phyloP scores from a whole-genome alignment of 2,888 invertebrate species.

The Congeria kusceri region DNA sequence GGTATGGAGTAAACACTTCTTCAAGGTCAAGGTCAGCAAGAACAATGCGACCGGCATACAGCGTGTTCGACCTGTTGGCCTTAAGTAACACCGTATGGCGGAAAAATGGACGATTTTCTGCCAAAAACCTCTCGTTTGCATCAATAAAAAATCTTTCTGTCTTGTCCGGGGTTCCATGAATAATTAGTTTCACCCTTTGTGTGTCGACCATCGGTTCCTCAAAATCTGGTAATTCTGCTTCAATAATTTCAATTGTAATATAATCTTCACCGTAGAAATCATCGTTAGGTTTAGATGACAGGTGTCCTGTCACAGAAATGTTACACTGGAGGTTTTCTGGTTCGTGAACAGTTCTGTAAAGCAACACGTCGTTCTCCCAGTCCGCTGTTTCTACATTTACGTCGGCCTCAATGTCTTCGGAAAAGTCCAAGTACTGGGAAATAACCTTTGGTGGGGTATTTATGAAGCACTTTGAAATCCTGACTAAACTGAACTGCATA shows the following conservation, averaged over 20 bases:
- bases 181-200: conserved; percentile 18
- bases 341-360: conserved; percentile 39
- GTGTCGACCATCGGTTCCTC: conserved; percentile 35
- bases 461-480: conserved; percentile 34
- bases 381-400: conserved; percentile 42
- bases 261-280: conserved; percentile 61
- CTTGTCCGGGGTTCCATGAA: conserved; percentile 30
- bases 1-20: conserved; percentile 27
- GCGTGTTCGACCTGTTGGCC: conserved; percentile 31
- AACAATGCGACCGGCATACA: conserved; percentile 40
- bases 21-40: conserved; percentile 49
- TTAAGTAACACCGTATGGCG: conserved; percentile 16
- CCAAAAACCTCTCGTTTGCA: conserved; percentile 29
- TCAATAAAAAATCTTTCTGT: conserved; percentile 48
- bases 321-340: conserved; percentile 45
- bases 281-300: conserved; percentile 46
- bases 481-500: conserved; percentile 16
- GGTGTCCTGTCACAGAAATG: conserved; percentile 45
- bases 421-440: conserved; percentile 22
- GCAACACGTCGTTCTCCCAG: conserved; percentile 57
- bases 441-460: conserved; percentile 46
- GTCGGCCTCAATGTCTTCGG: conserved; percentile 31
- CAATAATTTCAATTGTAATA: conserved; percentile 50
- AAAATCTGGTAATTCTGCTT: conserved; percentile 35
- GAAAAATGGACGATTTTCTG: conserved; percentile 36